phyloP scores from a whole-genome alignment of 2,888 invertebrate genomes.

The Dryococelus australis region DNA sequence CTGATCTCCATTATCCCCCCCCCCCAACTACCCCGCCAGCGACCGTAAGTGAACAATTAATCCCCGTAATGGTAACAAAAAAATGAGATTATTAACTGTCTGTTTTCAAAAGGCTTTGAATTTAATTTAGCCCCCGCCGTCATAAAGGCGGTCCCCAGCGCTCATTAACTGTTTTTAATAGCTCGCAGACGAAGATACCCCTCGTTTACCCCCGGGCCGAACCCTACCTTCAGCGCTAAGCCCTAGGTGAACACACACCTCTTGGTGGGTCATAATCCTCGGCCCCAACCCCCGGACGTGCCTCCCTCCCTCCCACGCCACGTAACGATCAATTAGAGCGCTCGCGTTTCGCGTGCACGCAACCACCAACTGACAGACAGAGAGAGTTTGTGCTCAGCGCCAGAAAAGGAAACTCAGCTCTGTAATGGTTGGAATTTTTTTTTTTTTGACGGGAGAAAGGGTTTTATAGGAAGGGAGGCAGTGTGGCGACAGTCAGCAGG shows the following conservation, averaged over 20 bases:
- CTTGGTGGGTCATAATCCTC: neutral
- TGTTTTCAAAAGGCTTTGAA: neutral
- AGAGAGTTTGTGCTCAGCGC: neutral
- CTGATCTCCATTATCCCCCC: neutral
- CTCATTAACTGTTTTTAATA: constrained; percentile 16
- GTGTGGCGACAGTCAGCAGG: neutral
- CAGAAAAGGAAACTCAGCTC: neutral
- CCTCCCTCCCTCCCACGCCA: too few species aligned
- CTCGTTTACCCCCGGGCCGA: too few species aligned
- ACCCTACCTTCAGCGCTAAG: neutral
- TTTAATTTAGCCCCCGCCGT: neutral
- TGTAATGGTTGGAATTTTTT: neutral
- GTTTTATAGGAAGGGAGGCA: neutral
- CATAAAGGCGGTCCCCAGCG: neutral
- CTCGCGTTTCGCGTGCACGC: neutral
- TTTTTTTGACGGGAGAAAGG: neutral
- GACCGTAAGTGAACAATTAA: neutral
- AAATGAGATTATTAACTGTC: neutral
- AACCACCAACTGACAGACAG: neutral
- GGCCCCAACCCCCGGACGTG: too few species aligned
- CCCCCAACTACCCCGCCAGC: neutral
- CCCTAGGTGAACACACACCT: neutral
- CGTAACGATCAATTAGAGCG: too few species aligned
- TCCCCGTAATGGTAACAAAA: neutral
- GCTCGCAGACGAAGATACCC: neutral